A percentile compares a stretch with the other conserved stretches of the same genome.
Evolutionary conservation across 2,797 vertebrate genomes (phyloP).

Genomic region (Helostoma temminkii): DNA sequence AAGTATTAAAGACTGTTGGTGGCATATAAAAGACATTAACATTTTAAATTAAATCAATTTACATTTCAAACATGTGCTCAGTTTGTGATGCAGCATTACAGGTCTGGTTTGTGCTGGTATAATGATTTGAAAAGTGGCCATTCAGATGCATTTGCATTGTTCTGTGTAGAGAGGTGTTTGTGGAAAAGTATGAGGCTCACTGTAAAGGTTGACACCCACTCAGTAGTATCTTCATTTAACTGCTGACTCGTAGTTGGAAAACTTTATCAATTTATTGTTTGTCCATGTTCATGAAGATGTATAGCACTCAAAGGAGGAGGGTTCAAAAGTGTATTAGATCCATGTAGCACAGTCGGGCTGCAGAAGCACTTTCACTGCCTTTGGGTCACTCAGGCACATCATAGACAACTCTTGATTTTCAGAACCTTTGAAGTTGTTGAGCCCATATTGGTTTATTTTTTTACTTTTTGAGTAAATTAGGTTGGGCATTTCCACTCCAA

Average conservation of each 20-base stretch:
- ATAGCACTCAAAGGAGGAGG: no score
- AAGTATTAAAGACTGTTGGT: constrained; percentile 39
- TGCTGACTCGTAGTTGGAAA: constrained; percentile 4
- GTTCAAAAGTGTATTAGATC: no score
- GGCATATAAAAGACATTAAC: constrained; percentile 27
- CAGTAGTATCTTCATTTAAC: neutral
- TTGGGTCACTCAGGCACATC: no score
- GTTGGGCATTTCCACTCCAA: no score
- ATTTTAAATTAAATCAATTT: neutral
- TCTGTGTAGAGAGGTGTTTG: neutral
- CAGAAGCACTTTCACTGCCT: no score
- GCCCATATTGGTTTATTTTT: no score
- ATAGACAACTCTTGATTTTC: no score
- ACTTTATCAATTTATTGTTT: neutral
- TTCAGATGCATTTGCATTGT: constrained; percentile 5
- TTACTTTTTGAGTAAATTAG: no score
- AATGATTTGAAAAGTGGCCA: constrained; percentile 20
- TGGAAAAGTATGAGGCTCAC: neutral
- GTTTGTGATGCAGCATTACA: neutral
- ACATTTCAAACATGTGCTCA: neutral
- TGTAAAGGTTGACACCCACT: neutral
- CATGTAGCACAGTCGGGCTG: no score
- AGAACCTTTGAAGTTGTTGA: no score
- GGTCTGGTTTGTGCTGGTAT: neutral
- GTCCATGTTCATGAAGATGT: neutral